Evolutionary conservation across 2,797 vertebrate genomes (phyloP), one percentile per base, ranked within the genome.

Genomic region (Rhinoraja longicauda): DNA sequence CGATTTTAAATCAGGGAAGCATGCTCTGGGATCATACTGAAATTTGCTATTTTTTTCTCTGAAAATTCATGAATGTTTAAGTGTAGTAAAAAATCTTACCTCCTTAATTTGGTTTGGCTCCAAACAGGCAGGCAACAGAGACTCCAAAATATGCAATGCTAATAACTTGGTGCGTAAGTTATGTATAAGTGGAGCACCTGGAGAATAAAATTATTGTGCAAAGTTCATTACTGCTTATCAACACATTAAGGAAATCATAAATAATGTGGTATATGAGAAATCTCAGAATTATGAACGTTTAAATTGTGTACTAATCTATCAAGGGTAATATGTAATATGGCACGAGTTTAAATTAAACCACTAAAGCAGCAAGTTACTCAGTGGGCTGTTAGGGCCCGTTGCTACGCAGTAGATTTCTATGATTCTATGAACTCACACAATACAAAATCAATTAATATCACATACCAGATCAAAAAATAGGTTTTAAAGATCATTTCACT

Each of bases 101-200:
- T 96, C 96, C 93, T 97, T 95, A 94, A 96, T 96, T 93, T 96
- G 95, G 93, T 93, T 93, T 0, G 96, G 93, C 32, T 97, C 97
- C 86, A 96, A 95, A 94, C 96, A 97, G 94, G 96, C 95, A 93
- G 97, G 97, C 94, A 97, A 94, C 93, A 97, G 90, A 93, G 96
- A 94, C 93, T 97, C 97, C 93, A 97, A 95, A 94, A 97, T 96
- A 93, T 97, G 97, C 93, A 97, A 97, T 82, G 97, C 96, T 94
- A 97, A 94, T 93, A 97, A 96, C 94, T 97, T 97, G 29, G 97
- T 97, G 91, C 97, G 96, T 67, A 97, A 95, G 94, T 97, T 97
- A 93, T 96, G 95, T 94, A 97, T 96, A 93, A 93, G 95, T 62
- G 96, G 95, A 92, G 95, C 96, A 94, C 96, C 97, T 97, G 90